A percentile compares a stretch with the other conserved stretches of the same genome.
Evolutionary conservation across 2,888 invertebrate genomes (phyloP).

Genomic region (Folsomia candida): DNA sequence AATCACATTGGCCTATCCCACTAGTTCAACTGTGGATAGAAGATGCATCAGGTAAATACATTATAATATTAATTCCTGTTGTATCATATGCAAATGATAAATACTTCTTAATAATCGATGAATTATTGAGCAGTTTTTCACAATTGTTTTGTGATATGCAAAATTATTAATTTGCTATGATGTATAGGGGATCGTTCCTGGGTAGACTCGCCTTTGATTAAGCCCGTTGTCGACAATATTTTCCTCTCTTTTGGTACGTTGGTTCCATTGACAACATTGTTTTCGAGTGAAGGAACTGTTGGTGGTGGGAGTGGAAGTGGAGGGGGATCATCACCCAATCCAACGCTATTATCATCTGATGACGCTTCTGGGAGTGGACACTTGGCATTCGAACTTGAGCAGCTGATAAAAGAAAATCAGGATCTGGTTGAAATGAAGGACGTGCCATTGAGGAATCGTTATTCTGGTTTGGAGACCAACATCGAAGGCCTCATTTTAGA

Average conservation of each 20-base stretch:
- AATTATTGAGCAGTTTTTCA: neutral
- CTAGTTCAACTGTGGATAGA: conserved; percentile 72
- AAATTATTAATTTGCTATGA: neutral
- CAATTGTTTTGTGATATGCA: neutral
- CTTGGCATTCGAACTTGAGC: neutral
- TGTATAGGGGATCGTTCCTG: conserved; percentile 76
- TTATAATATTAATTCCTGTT: too few species aligned
- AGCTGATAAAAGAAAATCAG: neutral
- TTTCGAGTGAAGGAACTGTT: neutral
- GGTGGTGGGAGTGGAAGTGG: neutral
- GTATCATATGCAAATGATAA: too few species aligned
- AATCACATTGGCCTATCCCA: conserved; percentile 29
- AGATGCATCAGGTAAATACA: conserved; percentile 69
- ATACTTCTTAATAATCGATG: too few species aligned
- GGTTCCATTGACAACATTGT: conserved; percentile 15
- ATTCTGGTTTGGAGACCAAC: conserved; percentile 20
- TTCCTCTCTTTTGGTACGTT: conserved; percentile 75
- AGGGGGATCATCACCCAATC: conserved; percentile 38
- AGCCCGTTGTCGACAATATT: conserved; percentile 86
- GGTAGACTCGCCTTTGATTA: conserved; percentile 89
- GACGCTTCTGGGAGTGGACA: conserved; percentile 12
- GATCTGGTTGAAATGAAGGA: conserved; percentile 1
- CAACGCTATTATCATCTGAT: conserved; percentile 21
- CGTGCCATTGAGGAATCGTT: conserved; percentile 16
- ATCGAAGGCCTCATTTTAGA: conserved; percentile 40